phyloP scores from a whole-genome alignment of 1,140 invertebrate species.

The Condylostylus longicornis region DNA sequence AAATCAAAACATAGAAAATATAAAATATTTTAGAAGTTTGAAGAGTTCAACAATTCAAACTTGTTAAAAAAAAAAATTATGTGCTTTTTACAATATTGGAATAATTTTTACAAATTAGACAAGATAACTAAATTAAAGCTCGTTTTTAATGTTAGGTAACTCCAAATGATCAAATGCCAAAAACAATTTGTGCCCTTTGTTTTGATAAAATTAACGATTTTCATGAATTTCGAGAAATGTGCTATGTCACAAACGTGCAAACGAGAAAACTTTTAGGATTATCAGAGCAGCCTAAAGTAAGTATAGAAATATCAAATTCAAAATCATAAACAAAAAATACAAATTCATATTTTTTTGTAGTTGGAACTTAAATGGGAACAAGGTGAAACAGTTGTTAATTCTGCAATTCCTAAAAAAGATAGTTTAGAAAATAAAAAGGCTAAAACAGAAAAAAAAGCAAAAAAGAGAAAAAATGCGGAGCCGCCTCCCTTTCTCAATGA shows the following conservation, averaged over 20 bases:
- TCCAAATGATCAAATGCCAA: constrained; percentile 40
- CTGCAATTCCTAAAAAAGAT: constrained; percentile 15
- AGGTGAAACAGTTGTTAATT: constrained; percentile 8
- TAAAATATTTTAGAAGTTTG: too few species aligned
- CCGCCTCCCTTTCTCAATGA: too few species aligned
- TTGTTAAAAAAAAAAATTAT: neutral
- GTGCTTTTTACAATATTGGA: neutral
- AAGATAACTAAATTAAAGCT: neutral
- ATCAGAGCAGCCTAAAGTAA: constrained; percentile 12
- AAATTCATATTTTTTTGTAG: constrained; percentile 3
- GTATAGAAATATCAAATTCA: too few species aligned
- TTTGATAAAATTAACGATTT: constrained; percentile 45
- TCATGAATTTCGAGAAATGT: constrained; percentile 41
- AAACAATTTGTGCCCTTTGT: constrained; percentile 39
- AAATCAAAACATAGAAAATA: too few species aligned
- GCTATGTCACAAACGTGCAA: constrained; percentile 35
- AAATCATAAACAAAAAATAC: neutral
- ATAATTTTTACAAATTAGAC: neutral
- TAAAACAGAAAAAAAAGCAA: constrained; percentile 1
- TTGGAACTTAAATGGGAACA: neutral
- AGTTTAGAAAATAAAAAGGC: constrained; percentile 7
- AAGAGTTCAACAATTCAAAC: neutral
- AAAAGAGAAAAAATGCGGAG: constrained; percentile 7
- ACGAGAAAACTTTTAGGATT: constrained; percentile 36
- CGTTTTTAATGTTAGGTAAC: constrained; percentile 32